A percentile compares a stretch with the other conserved stretches of the same genome.
phyloP scores from a whole-genome alignment of 2,797 vertebrate species.

The Enteromius anoplus region DNA sequence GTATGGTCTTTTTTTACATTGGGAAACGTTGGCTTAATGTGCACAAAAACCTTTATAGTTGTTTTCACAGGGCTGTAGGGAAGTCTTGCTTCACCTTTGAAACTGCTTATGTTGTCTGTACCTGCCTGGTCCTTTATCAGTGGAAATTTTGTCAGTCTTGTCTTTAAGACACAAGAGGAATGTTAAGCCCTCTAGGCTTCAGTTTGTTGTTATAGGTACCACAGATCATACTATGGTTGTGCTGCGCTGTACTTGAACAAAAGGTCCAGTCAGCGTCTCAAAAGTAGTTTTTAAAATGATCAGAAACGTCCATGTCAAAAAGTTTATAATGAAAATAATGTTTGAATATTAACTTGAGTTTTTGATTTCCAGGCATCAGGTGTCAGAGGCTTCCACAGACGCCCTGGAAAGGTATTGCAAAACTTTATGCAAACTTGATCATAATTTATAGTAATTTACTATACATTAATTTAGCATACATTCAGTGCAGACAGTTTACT shows the following conservation, averaged over 20 bases:
- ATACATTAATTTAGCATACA: not conserved
- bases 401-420: conserved; percentile 92
- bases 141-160: conserved; percentile 5
- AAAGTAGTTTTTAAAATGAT: not conserved
- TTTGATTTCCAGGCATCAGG: conserved; percentile 65
- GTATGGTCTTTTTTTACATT: not conserved
- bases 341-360: conserved; percentile 25
- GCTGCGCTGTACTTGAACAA: not conserved
- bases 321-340: not conserved
- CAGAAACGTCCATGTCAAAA: not conserved
- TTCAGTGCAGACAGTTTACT: not conserved
- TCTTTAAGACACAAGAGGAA: conserved; percentile 35
- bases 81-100: conserved; percentile 10
- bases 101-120: conserved; percentile 29
- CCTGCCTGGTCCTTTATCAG: conserved; percentile 25
- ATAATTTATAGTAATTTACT: not conserved
- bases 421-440: conserved; percentile 2
- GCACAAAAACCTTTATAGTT: not conserved
- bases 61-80: not conserved
- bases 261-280: conserved; percentile 34
- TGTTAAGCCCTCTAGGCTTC: conserved; percentile 42
- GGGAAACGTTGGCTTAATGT: not conserved
- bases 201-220: conserved; percentile 16
- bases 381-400: conserved; percentile 82
- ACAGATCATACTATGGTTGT: not conserved